Conservation (phyloP, 2,113 vertebrate genomes). For the Parus major region DNA sequence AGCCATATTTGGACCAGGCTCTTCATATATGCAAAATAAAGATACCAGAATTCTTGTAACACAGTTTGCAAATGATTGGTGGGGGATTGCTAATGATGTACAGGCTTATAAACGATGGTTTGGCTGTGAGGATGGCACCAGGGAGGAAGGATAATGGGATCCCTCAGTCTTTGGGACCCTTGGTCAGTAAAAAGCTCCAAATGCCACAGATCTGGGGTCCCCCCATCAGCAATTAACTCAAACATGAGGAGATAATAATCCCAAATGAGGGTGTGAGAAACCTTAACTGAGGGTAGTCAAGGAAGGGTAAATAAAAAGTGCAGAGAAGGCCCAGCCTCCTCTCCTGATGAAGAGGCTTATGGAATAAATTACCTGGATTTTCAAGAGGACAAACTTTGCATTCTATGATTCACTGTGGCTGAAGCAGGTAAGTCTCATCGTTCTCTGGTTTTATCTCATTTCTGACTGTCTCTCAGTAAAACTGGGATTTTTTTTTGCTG, state of each 20-base stretch:
- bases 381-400: background rate
- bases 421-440: fast-evolving
- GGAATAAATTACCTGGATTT: fast-evolving
- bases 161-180: background rate
- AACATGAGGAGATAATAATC: background rate
- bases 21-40: background rate
- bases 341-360: fast-evolving
- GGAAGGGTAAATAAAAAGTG: background rate
- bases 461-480: background rate
- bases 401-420: fast-evolving
- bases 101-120: background rate
- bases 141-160: background rate
- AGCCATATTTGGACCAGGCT: background rate
- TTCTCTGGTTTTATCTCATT: background rate
- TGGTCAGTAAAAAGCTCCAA: background rate
- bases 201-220: background rate
- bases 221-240: background rate
- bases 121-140: background rate
- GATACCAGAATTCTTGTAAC: background rate
- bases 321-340: fast-evolving
- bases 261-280: background rate
- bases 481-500: fast-evolving
- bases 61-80: background rate
- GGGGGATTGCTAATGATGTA: background rate
- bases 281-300: background rate